phyloP scores from a whole-genome alignment of 2,113 vertebrate species.

The Crotalus helleri region DNA sequence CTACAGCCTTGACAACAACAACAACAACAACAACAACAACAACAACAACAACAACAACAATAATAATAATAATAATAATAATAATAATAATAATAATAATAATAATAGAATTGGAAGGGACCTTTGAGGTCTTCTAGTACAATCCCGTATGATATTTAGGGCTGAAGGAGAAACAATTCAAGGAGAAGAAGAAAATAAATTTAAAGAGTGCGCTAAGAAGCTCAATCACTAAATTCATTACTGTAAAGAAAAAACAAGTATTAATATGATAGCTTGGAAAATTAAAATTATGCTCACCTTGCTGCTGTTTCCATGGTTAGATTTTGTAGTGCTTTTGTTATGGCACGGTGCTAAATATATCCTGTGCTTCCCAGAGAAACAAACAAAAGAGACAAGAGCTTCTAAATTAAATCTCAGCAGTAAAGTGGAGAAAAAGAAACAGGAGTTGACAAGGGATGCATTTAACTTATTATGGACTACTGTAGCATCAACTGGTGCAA shows the following conservation, averaged over 20 bases:
- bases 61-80: too few relatives aligned
- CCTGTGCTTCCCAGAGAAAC: background rate
- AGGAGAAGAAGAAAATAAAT: constrained; percentile 13
- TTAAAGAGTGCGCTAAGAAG: background rate
- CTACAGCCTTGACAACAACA: too few relatives aligned
- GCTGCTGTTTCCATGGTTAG: background rate
- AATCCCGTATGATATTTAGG: background rate
- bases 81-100: too few relatives aligned
- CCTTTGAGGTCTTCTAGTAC: too few relatives aligned
- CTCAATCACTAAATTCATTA: background rate
- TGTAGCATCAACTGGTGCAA: background rate
- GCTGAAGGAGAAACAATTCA: constrained; percentile 15
- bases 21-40: too few relatives aligned
- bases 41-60: too few relatives aligned
- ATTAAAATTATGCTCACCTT: background rate
- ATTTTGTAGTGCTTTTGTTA: background rate
- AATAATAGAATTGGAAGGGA: too few relatives aligned
- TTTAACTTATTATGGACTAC: background rate
- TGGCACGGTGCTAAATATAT: background rate
- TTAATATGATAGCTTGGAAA: background rate
- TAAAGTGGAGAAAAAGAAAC: background rate
- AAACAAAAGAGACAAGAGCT: background rate
- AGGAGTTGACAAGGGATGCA: background rate
- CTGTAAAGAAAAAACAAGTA: background rate
- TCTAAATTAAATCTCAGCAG: background rate